phyloP scores from a whole-genome alignment of 2,888 invertebrate species.

The Eristalis intricaria region DNA sequence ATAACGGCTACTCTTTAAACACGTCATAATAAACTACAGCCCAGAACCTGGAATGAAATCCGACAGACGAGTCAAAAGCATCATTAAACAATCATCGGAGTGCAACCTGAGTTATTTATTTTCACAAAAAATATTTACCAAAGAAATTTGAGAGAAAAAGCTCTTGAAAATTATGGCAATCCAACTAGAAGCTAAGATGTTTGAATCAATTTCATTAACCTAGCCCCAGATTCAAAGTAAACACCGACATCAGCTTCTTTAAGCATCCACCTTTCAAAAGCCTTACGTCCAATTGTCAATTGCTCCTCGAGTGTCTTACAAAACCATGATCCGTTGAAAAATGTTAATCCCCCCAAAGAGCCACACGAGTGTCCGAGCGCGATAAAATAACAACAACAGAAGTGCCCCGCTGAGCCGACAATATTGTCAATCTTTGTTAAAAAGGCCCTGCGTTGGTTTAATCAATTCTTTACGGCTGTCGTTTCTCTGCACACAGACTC shows the following conservation, averaged over 20 bases:
- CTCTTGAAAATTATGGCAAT: too few relatives aligned
- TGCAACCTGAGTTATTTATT: too few relatives aligned
- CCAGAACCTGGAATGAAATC: too few relatives aligned
- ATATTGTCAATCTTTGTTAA: not conserved
- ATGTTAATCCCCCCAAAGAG: not conserved
- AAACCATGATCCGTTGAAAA: slow-evolving; percentile 26
- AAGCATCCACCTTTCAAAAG: not conserved
- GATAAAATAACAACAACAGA: not conserved
- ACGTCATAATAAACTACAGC: too few relatives aligned
- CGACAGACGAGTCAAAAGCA: too few relatives aligned
- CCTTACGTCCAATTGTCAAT: not conserved
- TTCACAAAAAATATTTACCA: too few relatives aligned
- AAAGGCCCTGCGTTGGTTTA: not conserved
- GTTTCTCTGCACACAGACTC: not conserved
- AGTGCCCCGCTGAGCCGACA: not conserved
- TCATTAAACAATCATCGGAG: too few relatives aligned
- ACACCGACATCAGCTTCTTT: not conserved
- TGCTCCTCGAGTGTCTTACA: not conserved
- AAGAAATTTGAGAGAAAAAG: too few relatives aligned
- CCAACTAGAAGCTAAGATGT: too few relatives aligned
- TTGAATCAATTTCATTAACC: not conserved
- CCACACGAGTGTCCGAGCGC: not conserved
- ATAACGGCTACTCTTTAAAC: too few relatives aligned
- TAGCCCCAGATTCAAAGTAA: not conserved
- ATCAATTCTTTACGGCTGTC: not conserved